Evolutionary conservation across 2,113 vertebrate species (phyloP).

Genomic region (Morone chrysops): DNA sequence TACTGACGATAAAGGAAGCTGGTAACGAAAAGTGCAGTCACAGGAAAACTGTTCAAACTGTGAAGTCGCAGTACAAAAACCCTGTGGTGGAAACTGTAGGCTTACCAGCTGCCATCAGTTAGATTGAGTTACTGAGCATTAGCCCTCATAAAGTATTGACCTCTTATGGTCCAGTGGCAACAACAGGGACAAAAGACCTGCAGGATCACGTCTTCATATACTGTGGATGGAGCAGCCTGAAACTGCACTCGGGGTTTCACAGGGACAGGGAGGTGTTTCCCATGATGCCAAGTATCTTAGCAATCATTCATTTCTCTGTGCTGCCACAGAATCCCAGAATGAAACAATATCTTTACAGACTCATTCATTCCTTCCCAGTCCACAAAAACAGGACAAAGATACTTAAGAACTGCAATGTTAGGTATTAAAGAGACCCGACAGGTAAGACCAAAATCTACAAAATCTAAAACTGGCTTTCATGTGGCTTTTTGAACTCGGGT

Average conservation of each 20-base stretch:
- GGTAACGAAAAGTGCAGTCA: too few species aligned
- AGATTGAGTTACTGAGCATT: conserved; percentile 29
- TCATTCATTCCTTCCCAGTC: not conserved
- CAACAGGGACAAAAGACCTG: conserved; percentile 12
- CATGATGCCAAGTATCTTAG: too few species aligned
- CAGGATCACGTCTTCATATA: not conserved
- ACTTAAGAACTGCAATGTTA: not conserved
- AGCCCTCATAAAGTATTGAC: conserved; percentile 17
- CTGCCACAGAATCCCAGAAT: not conserved
- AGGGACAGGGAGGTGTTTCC: not conserved
- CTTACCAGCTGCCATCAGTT: conserved; percentile 43
- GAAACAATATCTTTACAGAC: not conserved
- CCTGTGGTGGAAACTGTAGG: not conserved
- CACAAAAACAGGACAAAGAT: not conserved
- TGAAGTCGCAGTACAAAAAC: conserved; percentile 3
- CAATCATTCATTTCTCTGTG: not conserved
- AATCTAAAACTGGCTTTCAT: not conserved
- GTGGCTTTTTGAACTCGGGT: not conserved
- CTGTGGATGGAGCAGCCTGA: not conserved
- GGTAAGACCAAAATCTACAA: not conserved
- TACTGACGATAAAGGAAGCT: not conserved
- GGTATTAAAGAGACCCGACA: not conserved
- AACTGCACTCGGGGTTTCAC: not conserved
- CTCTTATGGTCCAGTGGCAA: not conserved
- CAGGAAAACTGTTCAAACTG: not conserved